These are phyloP conservation scores for Pseudoatta argentina DNA, from an alignment of 1,140 invertebrate species.

Conservation along the genomic window DNA sequence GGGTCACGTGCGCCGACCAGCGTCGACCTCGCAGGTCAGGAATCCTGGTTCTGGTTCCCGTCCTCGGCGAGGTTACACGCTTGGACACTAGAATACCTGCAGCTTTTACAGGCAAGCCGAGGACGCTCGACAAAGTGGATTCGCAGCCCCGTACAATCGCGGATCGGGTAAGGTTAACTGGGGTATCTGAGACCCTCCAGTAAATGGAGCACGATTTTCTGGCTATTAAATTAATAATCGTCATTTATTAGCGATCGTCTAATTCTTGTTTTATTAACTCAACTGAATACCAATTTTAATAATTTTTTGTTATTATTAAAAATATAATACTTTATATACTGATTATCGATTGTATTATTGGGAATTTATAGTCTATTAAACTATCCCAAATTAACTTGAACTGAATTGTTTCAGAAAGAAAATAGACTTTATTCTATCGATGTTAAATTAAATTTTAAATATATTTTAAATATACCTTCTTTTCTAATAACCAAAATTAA, in stretches of 20 bases:
- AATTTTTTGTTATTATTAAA: not conserved
- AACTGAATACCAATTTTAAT: not conserved
- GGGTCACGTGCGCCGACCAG: slow-evolving; percentile 64
- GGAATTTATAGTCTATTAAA: not conserved
- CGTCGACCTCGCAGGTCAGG: slow-evolving; percentile 62
- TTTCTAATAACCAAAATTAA: not conserved
- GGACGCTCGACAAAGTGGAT: slow-evolving; percentile 21
- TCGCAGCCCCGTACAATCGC: not conserved
- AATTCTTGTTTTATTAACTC: not conserved
- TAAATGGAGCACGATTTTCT: slow-evolving; percentile 21
- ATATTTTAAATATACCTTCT: not conserved
- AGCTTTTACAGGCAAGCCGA: slow-evolving; percentile 21
- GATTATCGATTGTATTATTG: not conserved
- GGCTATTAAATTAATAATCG: slow-evolving; percentile 20
- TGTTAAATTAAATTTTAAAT: not conserved
- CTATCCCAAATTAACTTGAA: not conserved
- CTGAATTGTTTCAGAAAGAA: not conserved
- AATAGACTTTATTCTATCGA: not conserved
- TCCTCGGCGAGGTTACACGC: slow-evolving; percentile 12
- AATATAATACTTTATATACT: not conserved
- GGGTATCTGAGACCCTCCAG: not conserved
- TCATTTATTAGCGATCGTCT: not conserved
- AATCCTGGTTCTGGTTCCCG: slow-evolving; percentile 62
- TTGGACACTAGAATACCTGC: slow-evolving; percentile 35
- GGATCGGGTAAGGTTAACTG: slow-evolving; percentile 1